Evolutionary conservation across 2,797 vertebrate genomes (phyloP).

Genomic region (Pteronotus mesoamericanus): DNA sequence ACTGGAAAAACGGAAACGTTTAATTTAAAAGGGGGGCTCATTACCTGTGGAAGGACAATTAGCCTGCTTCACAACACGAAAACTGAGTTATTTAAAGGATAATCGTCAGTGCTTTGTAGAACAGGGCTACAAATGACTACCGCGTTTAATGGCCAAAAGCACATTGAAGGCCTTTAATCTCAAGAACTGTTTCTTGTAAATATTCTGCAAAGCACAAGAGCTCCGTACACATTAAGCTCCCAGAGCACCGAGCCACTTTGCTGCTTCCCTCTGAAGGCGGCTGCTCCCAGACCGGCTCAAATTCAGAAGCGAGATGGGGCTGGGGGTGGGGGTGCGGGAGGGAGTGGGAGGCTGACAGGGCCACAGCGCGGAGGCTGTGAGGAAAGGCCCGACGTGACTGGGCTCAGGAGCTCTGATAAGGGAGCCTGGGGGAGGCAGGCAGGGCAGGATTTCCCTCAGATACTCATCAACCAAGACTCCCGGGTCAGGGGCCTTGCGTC

Average conservation of each 20-base stretch:
- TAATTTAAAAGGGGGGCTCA: constrained; percentile 40
- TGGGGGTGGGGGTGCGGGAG: neutral
- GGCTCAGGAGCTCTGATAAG: neutral
- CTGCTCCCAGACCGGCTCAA: neutral
- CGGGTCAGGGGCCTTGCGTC: neutral
- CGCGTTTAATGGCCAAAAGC: constrained; percentile 26
- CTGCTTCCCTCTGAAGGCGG: neutral
- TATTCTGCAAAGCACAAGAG: constrained; percentile 18
- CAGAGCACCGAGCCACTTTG: neutral
- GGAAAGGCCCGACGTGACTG: neutral
- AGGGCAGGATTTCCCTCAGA: neutral
- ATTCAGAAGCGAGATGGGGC: neutral
- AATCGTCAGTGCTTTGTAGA: neutral
- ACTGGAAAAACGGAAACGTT: constrained; percentile 23
- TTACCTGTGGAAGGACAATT: neutral
- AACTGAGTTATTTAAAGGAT: neutral
- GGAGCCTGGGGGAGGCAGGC: neutral
- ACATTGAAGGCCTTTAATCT: constrained; percentile 33
- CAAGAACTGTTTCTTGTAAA: constrained; percentile 47
- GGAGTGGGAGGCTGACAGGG: neutral
- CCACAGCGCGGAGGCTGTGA: accelerated
- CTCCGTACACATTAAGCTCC: neutral
- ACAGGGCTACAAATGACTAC: constrained; percentile 5
- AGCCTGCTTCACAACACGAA: neutral
- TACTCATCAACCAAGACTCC: neutral